Base-by-base conservation (phyloP, 2,888 invertebrate species). In the Chouioia cunea region DNA sequence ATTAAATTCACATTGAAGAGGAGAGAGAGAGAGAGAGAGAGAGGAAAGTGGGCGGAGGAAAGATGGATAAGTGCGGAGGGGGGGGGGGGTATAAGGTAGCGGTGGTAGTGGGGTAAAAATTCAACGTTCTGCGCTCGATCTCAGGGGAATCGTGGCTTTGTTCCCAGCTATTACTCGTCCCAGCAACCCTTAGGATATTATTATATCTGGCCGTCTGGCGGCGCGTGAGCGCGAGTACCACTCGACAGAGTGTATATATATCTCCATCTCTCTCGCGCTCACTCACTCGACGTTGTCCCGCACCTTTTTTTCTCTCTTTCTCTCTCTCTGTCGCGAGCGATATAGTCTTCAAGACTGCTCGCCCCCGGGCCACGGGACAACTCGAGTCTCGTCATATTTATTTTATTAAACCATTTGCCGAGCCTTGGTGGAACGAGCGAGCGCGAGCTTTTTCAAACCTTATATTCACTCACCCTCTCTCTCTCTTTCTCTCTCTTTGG, bases 131-230 rank as follows among this genome's bases (percentile, higher is more conserved):
- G 64, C 77, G 74, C 73, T 70, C 73, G 74, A 74, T 82, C 83
- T 76, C 80, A 58, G 63, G 81, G 80, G 83, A 81, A 77, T 78
- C 78, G 76, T 76, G 83, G 83, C 85, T 85, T 85, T 85, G 85
- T 85, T 85, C 85, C 81, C 80, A 82, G 84, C 84, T 85, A 85
- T 85, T 85, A 85, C 82, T 82, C 84, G 80, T 80, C 80, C 81
- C 80, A 79, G 79, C 78, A 82, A 81, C 83, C 84, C 83, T 83
- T 78, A 83, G 81, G 82, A 83, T 85, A 83, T 85, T 84, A 84
- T 85, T 85, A 84, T 85, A 85, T 83, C 83, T 83, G 77, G 77
- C 80, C 79, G 81, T 81, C 82, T 81, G 79, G 77, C 77, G 58
- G 75, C 62, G 48, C 56, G 56, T 10, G 44, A n/a, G 68, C 66